Percentiles rank a stretch among this genome's conserved stretches.
Evolutionary conservation across 2,113 vertebrate species (phyloP).

Genomic region (Motacilla alba): DNA sequence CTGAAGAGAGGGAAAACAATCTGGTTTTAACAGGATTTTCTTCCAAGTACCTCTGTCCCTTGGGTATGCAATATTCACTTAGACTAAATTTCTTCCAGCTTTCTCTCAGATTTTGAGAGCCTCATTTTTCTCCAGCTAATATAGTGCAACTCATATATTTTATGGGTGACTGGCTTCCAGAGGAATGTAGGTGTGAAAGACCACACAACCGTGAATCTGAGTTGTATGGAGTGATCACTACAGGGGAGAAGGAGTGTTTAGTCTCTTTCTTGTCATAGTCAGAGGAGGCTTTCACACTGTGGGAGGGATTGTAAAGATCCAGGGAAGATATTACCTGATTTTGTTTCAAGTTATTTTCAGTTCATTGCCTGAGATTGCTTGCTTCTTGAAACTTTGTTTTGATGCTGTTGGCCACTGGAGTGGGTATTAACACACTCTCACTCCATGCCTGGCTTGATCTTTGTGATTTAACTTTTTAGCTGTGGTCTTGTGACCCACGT

Average conservation of each 20-base stretch:
- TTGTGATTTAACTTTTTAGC: neutral
- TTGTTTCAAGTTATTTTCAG: neutral
- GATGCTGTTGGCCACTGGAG: neutral
- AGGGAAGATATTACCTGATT: neutral
- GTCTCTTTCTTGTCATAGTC: neutral
- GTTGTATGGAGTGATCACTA: neutral
- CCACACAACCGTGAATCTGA: constrained; percentile 23
- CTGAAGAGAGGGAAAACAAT: neutral
- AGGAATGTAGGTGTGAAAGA: constrained; percentile 48
- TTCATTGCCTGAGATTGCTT: neutral
- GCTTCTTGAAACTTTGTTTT: neutral
- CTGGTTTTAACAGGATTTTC: constrained; percentile 39
- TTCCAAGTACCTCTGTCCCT: constrained; percentile 1
- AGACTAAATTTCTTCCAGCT: constrained; percentile 45
- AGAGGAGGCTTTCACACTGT: neutral
- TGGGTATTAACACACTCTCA: neutral
- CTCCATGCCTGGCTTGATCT: neutral
- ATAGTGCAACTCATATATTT: constrained; percentile 43
- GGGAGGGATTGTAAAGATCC: neutral
- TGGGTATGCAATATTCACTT: constrained; percentile 2
- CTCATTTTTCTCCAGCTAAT: constrained; percentile 51
- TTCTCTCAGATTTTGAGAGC: constrained; percentile 20
- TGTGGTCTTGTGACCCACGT: neutral
- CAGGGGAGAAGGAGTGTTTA: neutral
- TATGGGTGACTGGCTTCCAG: constrained; percentile 36